These are phyloP conservation scores for Cinclus mexicanus DNA, from an alignment of 2,113 vertebrate species.

Conservation along the genomic window DNA sequence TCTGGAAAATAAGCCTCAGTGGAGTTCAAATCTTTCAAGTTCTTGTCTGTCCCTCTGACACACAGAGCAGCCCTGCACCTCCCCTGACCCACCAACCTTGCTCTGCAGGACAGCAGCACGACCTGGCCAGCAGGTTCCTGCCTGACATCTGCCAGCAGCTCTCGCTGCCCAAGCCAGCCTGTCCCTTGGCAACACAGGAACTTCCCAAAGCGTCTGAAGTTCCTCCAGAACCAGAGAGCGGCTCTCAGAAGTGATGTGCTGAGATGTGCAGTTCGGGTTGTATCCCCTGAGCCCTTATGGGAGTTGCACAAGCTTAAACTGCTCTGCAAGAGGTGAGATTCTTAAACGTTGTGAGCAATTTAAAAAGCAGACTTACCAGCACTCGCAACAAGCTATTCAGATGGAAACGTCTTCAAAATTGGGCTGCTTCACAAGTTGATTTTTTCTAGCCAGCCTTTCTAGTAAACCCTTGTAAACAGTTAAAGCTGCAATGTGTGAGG, in stretches of 20 bases:
- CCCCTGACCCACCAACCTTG: neutral
- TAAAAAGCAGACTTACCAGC: neutral
- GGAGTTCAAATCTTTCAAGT: neutral
- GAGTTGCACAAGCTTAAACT: neutral
- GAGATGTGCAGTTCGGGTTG: neutral
- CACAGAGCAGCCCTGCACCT: neutral
- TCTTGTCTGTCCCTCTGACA: neutral
- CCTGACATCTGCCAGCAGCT: neutral
- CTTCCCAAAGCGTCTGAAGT: neutral
- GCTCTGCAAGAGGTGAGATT: neutral
- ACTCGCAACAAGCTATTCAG: neutral
- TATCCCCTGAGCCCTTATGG: neutral
- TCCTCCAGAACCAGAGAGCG: neutral
- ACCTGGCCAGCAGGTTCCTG: neutral
- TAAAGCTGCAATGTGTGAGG: fast-evolving
- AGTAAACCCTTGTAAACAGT: neutral
- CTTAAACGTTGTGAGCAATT: neutral
- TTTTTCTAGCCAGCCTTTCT: neutral
- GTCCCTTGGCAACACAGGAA: neutral
- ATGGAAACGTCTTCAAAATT: neutral
- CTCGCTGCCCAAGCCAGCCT: neutral
- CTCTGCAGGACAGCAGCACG: neutral
- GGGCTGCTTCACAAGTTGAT: neutral
- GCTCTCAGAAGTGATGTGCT: neutral
- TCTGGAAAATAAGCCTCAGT: neutral